Evolutionary conservation across 1,140 invertebrate species (phyloP).

Genomic region (Armadillidium nasatum): DNA sequence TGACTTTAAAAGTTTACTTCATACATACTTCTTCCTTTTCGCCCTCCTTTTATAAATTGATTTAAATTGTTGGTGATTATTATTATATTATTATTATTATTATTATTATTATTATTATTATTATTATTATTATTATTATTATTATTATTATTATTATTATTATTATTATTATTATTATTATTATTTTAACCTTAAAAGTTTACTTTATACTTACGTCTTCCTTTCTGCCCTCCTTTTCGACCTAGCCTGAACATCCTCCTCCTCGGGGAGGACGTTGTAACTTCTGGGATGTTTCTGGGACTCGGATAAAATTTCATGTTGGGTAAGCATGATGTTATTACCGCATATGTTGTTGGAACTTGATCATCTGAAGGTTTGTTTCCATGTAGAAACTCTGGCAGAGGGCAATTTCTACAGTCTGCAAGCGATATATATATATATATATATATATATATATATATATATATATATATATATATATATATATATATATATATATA

Average conservation of each 20-base stretch:
- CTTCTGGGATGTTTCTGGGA: not conserved
- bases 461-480: no score
- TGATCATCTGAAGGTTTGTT: constrained; percentile 53
- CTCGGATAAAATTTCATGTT: not conserved
- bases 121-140: no score
- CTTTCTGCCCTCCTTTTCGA: not conserved
- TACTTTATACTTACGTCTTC: not conserved
- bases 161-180: no score
- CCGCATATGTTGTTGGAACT: constrained; percentile 59
- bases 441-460: no score
- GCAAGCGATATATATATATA: not conserved
- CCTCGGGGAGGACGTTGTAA: not conserved
- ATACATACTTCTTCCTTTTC: not conserved
- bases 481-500: no score
- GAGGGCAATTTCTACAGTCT: constrained; percentile 28
- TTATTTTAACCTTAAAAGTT: no score
- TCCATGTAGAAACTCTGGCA: constrained; percentile 58
- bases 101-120: no score
- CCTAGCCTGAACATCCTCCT: not conserved
- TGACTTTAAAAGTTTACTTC: not conserved
- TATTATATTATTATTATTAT: no score
- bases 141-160: no score
- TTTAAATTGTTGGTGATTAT: no score
- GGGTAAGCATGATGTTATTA: constrained; percentile 52
- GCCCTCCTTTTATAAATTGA: no score